Percentiles rank a stretch among this genome's conserved stretches.
These are phyloP conservation scores for Drosophila sulfurigaster DNA, from an alignment of 1,140 invertebrate species.

Conservation along the genomic window DNA sequence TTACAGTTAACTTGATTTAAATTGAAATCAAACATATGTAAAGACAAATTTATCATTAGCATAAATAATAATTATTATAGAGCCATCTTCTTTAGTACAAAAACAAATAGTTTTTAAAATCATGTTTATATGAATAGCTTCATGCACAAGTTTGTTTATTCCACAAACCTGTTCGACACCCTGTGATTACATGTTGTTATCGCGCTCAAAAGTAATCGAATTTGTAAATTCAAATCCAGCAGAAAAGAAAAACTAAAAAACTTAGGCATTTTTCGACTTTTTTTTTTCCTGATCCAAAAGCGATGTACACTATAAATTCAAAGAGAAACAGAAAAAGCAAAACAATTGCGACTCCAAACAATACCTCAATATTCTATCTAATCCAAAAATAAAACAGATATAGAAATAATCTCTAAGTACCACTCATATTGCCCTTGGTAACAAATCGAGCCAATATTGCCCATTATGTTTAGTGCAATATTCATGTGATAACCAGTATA, in stretches of 20 bases:
- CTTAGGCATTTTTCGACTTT: background rate
- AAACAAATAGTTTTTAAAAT: no score
- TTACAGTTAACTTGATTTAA: no score
- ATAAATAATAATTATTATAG: no score
- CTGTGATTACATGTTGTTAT: background rate
- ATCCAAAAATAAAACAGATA: background rate
- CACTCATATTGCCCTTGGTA: conserved; percentile 90
- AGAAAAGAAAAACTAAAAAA: no score
- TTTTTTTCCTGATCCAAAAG: conserved; percentile 90
- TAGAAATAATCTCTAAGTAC: background rate
- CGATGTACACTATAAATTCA: conserved; percentile 90
- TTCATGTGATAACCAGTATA: no score
- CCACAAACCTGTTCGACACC: background rate
- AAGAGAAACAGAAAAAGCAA: conserved; percentile 90
- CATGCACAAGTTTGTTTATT: background rate
- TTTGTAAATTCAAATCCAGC: no score
- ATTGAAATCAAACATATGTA: no score
- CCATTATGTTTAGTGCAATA: conserved; percentile 88
- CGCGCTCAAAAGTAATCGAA: no score
- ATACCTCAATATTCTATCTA: conserved; percentile 93
- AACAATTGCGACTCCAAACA: conserved; percentile 92
- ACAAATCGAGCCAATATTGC: conserved; percentile 92
- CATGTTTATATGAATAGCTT: no score
- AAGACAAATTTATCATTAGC: no score
- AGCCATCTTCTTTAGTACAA: no score